Evolutionary conservation across 2,797 vertebrate genomes (phyloP).

Genomic region (Gallinago solitaria): DNA sequence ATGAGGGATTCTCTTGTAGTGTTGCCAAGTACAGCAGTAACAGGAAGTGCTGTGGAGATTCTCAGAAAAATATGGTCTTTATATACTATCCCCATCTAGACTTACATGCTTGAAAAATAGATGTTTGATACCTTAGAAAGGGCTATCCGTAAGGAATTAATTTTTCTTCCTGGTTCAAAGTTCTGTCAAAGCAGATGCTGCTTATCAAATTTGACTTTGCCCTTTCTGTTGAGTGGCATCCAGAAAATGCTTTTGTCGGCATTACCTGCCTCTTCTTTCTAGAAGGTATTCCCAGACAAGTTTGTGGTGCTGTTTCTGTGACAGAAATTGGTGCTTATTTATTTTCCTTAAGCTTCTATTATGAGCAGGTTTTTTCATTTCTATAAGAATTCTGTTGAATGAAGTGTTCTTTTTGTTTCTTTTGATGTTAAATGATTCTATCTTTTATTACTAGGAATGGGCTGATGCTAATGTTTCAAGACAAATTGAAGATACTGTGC

Average conservation of each 20-base stretch:
- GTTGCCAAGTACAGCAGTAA: background rate
- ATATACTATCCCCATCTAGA: background rate
- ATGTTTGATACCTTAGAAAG: background rate
- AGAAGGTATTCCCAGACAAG: background rate
- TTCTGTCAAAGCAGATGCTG: background rate
- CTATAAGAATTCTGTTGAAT: background rate
- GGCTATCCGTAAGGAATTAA: background rate
- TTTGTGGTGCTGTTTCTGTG: background rate
- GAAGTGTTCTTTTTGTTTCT: background rate
- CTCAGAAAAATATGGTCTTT: background rate
- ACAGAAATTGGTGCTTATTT: background rate
- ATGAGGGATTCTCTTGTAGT: background rate
- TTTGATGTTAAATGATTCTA: background rate
- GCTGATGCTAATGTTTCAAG: slow-evolving; percentile 91
- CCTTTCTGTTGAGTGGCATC: background rate
- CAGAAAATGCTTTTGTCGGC: background rate
- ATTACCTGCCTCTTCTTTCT: background rate
- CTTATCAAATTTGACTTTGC: background rate
- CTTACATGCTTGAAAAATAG: background rate
- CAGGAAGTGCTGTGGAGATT: background rate
- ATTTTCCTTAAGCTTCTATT: background rate
- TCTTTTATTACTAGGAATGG: slow-evolving; percentile 84
- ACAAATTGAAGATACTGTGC: slow-evolving; percentile 92
- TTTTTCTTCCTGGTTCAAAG: background rate
- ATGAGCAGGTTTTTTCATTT: background rate